Percentiles rank a stretch among this genome's conserved stretches.
These are phyloP conservation scores for Halcyon smyrnensis DNA, from an alignment of 2,797 vertebrate species.

Conservation along the genomic window DNA sequence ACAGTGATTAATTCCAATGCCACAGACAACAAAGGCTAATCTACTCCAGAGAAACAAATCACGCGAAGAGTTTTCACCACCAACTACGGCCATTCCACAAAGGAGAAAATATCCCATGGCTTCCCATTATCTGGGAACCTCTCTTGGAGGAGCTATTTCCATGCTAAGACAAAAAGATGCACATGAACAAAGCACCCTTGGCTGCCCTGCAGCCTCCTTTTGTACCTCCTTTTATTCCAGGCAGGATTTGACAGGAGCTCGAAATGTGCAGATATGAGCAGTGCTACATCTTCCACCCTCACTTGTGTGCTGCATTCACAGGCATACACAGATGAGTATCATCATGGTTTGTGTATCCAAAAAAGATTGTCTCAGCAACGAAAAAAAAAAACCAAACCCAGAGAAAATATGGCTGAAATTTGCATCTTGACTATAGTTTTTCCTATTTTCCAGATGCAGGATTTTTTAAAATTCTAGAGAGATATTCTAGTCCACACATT, in stretches of 20 bases:
- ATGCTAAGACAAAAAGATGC: background rate
- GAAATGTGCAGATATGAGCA: background rate
- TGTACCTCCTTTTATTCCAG: background rate
- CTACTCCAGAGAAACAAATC: constrained; percentile 10
- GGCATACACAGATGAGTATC: background rate
- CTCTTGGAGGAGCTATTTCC: background rate
- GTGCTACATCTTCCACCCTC: background rate
- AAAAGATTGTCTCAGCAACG: background rate
- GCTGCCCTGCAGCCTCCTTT: background rate
- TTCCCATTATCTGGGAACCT: background rate
- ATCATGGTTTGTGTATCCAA: background rate
- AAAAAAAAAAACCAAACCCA: background rate
- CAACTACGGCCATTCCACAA: background rate
- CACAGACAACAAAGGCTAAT: constrained; percentile 38
- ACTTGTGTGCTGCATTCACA: background rate
- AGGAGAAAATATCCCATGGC: constrained; percentile 1
- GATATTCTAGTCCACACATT: background rate
- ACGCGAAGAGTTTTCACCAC: background rate
- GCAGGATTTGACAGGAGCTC: background rate
- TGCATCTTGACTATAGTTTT: background rate
- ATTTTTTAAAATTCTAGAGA: background rate
- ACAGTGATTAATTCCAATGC: constrained; percentile 30
- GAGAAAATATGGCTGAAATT: background rate
- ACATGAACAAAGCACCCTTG: background rate
- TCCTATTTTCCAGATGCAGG: background rate